phyloP scores from a whole-genome alignment of 30 jellyfish, hydroid and myxozoan genomes.

The Morbakka virulenta region DNA sequence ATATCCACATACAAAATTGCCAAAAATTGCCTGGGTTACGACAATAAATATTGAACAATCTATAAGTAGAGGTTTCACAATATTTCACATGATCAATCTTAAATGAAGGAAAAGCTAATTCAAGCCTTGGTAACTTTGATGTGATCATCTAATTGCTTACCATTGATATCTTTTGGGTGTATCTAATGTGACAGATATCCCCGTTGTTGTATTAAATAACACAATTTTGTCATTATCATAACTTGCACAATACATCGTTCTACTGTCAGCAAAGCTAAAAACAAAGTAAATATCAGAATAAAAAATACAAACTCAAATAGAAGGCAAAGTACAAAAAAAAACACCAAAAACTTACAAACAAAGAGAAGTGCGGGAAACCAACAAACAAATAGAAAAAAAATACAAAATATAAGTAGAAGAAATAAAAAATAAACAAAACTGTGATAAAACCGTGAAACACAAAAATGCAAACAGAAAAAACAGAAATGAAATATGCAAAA shows the following conservation, averaged over 20 bases:
- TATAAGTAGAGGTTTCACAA: too few relatives aligned
- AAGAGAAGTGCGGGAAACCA: not conserved
- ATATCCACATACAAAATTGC: too few relatives aligned
- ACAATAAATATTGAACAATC: too few relatives aligned
- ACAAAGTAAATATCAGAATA: not conserved
- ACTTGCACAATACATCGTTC: slow-evolving; percentile 49
- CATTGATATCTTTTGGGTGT: too few relatives aligned
- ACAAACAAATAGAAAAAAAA: not conserved
- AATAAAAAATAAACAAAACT: not conserved
- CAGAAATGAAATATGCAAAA: too few relatives aligned
- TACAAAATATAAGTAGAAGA: not conserved
- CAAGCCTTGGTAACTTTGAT: too few relatives aligned
- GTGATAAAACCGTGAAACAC: too few relatives aligned
- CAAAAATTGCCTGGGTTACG: too few relatives aligned
- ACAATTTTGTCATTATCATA: slow-evolving; percentile 42
- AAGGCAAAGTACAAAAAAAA: not conserved
- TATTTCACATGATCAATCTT: too few relatives aligned
- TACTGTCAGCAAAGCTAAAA: slow-evolving; percentile 48
- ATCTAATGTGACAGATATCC: slow-evolving; percentile 13
- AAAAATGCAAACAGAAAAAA: too few relatives aligned
- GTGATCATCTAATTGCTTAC: too few relatives aligned
- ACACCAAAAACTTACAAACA: not conserved
- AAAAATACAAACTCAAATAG: not conserved
- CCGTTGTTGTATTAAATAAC: slow-evolving; percentile 26
- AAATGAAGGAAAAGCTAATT: too few relatives aligned